Evolutionary conservation across 2,888 invertebrate genomes (phyloP).

Genomic region (Acanthosepion esculentum): DNA sequence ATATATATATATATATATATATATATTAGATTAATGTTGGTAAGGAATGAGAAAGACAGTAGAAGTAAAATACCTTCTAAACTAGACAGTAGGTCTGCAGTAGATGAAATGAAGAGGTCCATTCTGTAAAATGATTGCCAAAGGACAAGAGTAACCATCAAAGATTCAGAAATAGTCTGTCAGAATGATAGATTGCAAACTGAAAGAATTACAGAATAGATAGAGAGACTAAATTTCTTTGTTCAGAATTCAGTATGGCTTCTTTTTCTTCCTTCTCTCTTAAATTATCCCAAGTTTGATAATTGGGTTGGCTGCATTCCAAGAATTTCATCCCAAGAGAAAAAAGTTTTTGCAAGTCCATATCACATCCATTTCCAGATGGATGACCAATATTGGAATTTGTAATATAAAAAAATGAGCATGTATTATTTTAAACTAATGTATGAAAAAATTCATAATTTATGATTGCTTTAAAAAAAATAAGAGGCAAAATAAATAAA

Average conservation of each 20-base stretch:
- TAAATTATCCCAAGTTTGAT: not conserved
- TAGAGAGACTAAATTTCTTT: not conserved
- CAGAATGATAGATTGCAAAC: not conserved
- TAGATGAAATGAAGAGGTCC: not conserved
- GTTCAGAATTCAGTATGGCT: not conserved
- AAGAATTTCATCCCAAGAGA: not conserved
- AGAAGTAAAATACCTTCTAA: not conserved
- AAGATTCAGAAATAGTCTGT: not conserved
- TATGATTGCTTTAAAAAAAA: too few relatives aligned
- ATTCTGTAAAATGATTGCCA: slow-evolving; percentile 18
- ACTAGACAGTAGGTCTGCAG: too few relatives aligned
- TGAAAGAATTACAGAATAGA: not conserved
- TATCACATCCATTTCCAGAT: not conserved
- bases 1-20: not conserved
- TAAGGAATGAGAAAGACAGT: not conserved
- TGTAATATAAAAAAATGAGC: too few relatives aligned
- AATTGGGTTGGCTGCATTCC: not conserved
- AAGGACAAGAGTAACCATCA: not conserved
- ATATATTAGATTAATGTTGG: not conserved
- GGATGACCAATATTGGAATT: not conserved
- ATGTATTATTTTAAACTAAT: too few relatives aligned
- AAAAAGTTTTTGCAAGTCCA: not conserved
- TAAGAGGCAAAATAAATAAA: too few relatives aligned
- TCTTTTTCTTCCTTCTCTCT: not conserved
- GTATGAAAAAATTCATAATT: too few relatives aligned